Evolutionary conservation across 2,113 vertebrate genomes (phyloP).

Genomic region (Oncorhynchus nerka): DNA sequence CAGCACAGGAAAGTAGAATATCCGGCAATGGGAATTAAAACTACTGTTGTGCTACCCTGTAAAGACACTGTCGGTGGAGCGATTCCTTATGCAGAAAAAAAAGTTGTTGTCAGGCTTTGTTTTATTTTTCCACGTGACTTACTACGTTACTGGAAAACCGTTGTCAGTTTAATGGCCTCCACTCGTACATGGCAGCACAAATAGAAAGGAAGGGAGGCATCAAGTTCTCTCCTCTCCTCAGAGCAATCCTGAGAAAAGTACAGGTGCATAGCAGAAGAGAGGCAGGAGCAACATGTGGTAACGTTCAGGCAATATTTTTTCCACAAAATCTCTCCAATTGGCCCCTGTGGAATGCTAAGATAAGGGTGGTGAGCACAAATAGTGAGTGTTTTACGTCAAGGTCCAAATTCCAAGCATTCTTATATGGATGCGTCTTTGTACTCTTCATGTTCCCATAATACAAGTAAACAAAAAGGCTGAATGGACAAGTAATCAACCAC

Average conservation of each 20-base stretch:
- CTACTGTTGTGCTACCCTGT: neutral
- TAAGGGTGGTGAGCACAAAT: slow-evolving; percentile 41
- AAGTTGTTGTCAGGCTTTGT: neutral
- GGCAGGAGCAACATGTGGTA: slow-evolving; percentile 54
- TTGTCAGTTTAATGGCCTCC: slow-evolving; percentile 30
- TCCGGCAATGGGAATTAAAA: neutral
- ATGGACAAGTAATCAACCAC: slow-evolving; percentile 23
- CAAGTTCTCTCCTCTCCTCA: slow-evolving; percentile 26
- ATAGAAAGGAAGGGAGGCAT: slow-evolving; percentile 26
- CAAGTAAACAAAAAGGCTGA: neutral
- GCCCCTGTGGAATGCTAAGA: slow-evolving; percentile 62
- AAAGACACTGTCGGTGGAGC: neutral
- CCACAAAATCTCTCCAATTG: slow-evolving; percentile 46
- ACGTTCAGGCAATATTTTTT: slow-evolving; percentile 67
- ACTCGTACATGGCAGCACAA: slow-evolving; percentile 23
- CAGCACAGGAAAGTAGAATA: neutral
- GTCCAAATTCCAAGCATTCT: slow-evolving; percentile 33
- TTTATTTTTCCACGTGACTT: slow-evolving; percentile 6
- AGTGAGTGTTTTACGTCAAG: slow-evolving; percentile 37
- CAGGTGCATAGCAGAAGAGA: slow-evolving; percentile 53
- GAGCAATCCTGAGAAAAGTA: slow-evolving; percentile 50
- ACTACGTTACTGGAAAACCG: slow-evolving; percentile 15
- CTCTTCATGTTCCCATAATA: slow-evolving; percentile 33
- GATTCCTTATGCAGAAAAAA: neutral
- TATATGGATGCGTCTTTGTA: slow-evolving; percentile 17